These are phyloP conservation scores for Neolamprologus falcicula DNA, from an alignment of 2,113 vertebrate species.

Conservation along the genomic window DNA sequence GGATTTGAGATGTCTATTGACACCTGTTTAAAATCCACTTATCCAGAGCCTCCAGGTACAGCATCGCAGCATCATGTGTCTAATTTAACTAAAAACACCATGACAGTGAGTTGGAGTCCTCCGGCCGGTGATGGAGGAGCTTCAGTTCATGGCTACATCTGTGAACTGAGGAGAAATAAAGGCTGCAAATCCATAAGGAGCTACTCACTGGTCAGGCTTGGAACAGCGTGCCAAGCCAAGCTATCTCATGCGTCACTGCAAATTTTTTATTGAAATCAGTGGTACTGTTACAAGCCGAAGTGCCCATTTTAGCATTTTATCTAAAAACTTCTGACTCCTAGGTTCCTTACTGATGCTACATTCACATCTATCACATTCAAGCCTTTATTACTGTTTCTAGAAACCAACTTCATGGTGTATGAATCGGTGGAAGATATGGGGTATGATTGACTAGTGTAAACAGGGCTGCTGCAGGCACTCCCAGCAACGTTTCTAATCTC, in stretches of 20 bases:
- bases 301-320: not conserved
- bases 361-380: not conserved
- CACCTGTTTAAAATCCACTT: not conserved
- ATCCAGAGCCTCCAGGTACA: conserved; percentile 43
- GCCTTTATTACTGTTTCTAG: conserved; percentile 9
- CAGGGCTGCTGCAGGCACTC: conserved; percentile 39
- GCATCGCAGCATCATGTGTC: conserved; percentile 54
- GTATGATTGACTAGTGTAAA: conserved; percentile 66
- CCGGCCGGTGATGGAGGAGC: conserved; percentile 53
- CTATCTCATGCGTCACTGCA: not conserved
- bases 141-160: conserved; percentile 48
- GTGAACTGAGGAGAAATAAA: conserved; percentile 58
- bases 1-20: not conserved
- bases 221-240: not conserved
- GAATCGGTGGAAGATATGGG: conserved; percentile 61
- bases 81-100: conserved; percentile 59
- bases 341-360: not conserved
- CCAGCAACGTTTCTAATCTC: conserved; percentile 47
- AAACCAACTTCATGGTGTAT: conserved; percentile 41
- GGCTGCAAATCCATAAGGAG: conserved; percentile 60
- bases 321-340: fast-evolving
- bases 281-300: not conserved
- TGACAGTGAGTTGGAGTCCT: conserved; percentile 62
- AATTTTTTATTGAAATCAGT: not conserved
- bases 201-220: conserved; percentile 60